These are phyloP conservation scores for Potamilus streckersoni DNA, from an alignment of 1,140 invertebrate species.

Conservation along the genomic window DNA sequence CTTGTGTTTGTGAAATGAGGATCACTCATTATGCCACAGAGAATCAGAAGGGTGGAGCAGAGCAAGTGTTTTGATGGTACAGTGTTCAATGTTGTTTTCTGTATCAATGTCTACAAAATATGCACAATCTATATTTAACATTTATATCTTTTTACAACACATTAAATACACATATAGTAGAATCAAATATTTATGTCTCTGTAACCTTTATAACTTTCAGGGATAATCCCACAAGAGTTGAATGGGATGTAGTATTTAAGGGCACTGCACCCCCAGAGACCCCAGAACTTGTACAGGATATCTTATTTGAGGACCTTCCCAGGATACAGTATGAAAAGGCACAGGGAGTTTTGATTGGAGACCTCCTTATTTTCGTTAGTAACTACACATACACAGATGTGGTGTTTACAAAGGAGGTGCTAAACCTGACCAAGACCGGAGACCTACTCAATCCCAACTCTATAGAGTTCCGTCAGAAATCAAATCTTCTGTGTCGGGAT, in stretches of 20 bases:
- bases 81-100: too few relatives aligned
- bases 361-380: conserved; percentile 26
- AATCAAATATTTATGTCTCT: too few relatives aligned
- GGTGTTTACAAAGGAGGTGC: conserved; percentile 6
- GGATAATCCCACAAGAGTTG: conserved; percentile 26
- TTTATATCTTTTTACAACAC: too few relatives aligned
- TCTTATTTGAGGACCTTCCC: conserved; percentile 19
- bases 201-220: background rate
- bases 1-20: too few relatives aligned
- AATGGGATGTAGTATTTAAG: conserved; percentile 30
- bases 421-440: conserved; percentile 21
- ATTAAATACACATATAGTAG: too few relatives aligned
- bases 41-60: too few relatives aligned
- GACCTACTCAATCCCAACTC: conserved; percentile 17
- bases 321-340: conserved; percentile 9
- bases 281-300: conserved; percentile 10
- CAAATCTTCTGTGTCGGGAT: conserved; percentile 19
- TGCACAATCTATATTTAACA: too few relatives aligned
- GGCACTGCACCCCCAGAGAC: conserved; percentile 23
- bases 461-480: conserved; percentile 13
- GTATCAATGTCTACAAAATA: too few relatives aligned
- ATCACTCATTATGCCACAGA: too few relatives aligned
- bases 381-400: conserved; percentile 22
- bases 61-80: too few relatives aligned
- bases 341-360: conserved; percentile 18